A percentile compares a stretch with the other conserved stretches of the same genome.
Evolutionary conservation across 2,113 vertebrate genomes (phyloP).

Genomic region (Oxygymnocypris stewartii): DNA sequence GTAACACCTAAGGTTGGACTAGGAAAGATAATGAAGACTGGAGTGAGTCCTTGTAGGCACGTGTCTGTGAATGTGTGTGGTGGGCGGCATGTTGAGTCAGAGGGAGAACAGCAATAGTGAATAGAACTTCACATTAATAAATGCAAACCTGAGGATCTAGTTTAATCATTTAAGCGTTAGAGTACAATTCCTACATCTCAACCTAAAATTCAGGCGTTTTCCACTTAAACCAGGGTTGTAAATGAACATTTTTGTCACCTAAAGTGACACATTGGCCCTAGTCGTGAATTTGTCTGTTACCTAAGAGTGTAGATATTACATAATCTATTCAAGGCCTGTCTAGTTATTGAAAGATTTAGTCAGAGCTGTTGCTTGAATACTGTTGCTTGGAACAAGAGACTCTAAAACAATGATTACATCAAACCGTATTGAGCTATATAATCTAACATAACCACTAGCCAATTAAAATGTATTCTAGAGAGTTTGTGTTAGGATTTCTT

Average conservation of each 20-base stretch:
- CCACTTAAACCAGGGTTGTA: neutral
- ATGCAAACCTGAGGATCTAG: neutral
- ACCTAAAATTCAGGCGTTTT: neutral
- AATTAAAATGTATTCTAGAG: neutral
- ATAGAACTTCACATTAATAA: neutral
- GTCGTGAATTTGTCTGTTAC: neutral
- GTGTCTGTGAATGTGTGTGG: constrained; percentile 31
- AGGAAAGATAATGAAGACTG: neutral
- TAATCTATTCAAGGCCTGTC: neutral
- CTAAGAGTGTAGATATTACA: neutral
- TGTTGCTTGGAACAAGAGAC: neutral
- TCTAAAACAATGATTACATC: neutral
- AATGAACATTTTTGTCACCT: neutral
- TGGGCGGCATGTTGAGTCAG: constrained; percentile 31
- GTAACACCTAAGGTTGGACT: neutral
- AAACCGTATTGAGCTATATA: neutral
- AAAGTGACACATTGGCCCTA: neutral
- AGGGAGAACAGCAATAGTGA: neutral
- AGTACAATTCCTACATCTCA: neutral
- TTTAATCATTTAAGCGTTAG: neutral
- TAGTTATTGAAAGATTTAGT: neutral
- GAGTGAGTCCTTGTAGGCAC: constrained; percentile 39
- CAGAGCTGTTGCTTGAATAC: neutral
- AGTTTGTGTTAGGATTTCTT: neutral
- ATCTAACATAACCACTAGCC: neutral